Conservation (phyloP, 2,797 vertebrate genomes). For the Pangasius mekongensis region DNA sequence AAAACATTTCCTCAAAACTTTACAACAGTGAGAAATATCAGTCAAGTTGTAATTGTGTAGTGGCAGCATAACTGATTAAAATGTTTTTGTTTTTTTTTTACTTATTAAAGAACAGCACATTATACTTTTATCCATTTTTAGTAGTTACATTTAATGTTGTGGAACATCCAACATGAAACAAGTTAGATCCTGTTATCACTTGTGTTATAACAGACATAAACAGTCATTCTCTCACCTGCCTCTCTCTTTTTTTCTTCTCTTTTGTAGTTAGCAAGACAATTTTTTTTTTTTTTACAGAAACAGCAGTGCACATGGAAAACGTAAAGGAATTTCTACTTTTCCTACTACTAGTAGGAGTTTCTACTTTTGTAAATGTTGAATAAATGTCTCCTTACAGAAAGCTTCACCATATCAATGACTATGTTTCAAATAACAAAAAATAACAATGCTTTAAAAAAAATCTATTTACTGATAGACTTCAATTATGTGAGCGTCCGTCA, state of each 20-base stretch:
- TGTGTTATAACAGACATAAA: too few species aligned
- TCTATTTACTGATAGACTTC: too few species aligned
- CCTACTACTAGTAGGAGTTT: neutral
- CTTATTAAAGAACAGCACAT: neutral
- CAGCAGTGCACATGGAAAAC: neutral
- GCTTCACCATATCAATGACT: neutral
- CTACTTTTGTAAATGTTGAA: neutral
- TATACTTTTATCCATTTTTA: neutral
- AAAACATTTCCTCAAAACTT: too few species aligned
- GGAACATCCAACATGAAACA: too few species aligned
- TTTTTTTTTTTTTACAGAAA: neutral
- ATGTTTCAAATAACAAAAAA: neutral
- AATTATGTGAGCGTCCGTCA: neutral
- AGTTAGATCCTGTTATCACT: too few species aligned
- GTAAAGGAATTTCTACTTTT: neutral
- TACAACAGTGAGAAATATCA: too few species aligned
- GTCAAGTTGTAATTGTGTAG: too few species aligned
- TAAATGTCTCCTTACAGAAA: neutral
- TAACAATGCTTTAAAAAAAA: neutral
- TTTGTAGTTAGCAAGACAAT: neutral
- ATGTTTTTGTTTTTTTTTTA: too few species aligned
- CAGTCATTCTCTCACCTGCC: too few species aligned
- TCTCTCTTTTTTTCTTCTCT: too few species aligned
- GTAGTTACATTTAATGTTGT: too few species aligned
- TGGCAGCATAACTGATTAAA: too few species aligned